Evolutionary conservation across 37 sponge, comb jelly and placozoan species (phyloP), one percentile per base, ranked within the genome.

Genomic region (Beroe ovata): DNA sequence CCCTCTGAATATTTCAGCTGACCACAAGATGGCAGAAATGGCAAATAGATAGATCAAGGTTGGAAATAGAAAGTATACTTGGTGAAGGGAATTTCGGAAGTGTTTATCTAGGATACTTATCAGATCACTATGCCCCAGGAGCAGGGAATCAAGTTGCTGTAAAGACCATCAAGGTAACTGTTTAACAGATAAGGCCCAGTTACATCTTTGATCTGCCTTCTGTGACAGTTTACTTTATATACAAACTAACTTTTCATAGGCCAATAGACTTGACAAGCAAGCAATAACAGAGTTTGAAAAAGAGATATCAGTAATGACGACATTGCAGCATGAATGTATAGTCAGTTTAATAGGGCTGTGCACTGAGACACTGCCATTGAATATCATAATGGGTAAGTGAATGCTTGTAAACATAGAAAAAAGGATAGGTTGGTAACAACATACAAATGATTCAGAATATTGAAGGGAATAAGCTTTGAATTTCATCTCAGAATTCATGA

Each of bases 31-130:
- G 30, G 25, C 0, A 25, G 29, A 1, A 34, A 16, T 77, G 84
- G 84, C 84, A 77, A 23, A 77, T 21, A 14, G 54, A 42, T 25
- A 39, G 84, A 26, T 39, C 42, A 14, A 11, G 33, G 23, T 4
- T 77, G 2, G 84, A 21, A 41, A 77, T 77, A 3, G 25, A 40
- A 23, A 16, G 38, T 0, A 42, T 77, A 22, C 33, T 77, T 30
- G 84, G 84, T 42, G 84, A 77, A 41, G 84, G 84, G 2, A 77
- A 77, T 35, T 77, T 77, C 33, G 84, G 84, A 25, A 77, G 84
- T 77, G 84, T 77, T 6, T 77, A 35, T 35, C 47, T 77, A 22
- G 84, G 84, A 25, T 32, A 16, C 22, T 32, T 77, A 35, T 28
- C 22, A 19, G 84, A 77, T 42, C 38, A 21, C 1, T 66, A 66